phyloP scores from a whole-genome alignment of 2,888 invertebrate species.

The Trimorus sp. region DNA sequence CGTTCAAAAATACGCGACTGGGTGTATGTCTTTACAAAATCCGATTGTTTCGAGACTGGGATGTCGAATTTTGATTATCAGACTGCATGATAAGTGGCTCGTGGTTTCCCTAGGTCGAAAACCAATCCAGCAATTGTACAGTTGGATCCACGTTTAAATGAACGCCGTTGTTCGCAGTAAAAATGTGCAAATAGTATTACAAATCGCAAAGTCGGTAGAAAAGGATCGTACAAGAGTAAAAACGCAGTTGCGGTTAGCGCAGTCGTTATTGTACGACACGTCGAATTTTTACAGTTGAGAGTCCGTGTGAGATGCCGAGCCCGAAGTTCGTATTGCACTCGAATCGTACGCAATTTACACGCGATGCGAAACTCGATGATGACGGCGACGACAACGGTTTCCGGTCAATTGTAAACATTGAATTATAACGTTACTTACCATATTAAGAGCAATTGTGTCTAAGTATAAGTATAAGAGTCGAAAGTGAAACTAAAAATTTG shows the following conservation, averaged over 20 bases:
- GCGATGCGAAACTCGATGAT: constrained; percentile 26
- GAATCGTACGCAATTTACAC: constrained; percentile 36
- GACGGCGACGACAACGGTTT: not conserved
- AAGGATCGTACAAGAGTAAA: constrained; percentile 46
- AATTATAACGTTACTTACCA: not conserved
- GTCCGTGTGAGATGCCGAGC: constrained; percentile 15
- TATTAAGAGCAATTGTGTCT: too few species aligned
- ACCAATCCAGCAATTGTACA: constrained; percentile 5
- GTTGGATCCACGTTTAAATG: constrained; percentile 5
- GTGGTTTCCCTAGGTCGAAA: too few species aligned
- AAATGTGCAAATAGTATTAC: constrained; percentile 20
- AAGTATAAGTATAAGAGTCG: too few species aligned
- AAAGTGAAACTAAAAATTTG: too few species aligned
- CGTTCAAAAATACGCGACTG: too few species aligned
- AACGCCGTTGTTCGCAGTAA: constrained; percentile 12
- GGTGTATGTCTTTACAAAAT: too few species aligned
- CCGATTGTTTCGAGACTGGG: too few species aligned
- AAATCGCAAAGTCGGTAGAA: constrained; percentile 35
- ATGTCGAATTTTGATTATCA: too few species aligned
- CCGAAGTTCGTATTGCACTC: constrained; percentile 31
- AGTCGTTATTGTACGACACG: constrained; percentile 20
- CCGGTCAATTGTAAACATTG: constrained; percentile 4
- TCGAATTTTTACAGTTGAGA: constrained; percentile 15
- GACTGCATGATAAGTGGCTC: too few species aligned
- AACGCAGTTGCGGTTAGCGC: constrained; percentile 30